A percentile compares a stretch with the other conserved stretches of the same genome.
Conservation (phyloP, 2,888 invertebrate genomes). For the Archips xylosteana region DNA sequence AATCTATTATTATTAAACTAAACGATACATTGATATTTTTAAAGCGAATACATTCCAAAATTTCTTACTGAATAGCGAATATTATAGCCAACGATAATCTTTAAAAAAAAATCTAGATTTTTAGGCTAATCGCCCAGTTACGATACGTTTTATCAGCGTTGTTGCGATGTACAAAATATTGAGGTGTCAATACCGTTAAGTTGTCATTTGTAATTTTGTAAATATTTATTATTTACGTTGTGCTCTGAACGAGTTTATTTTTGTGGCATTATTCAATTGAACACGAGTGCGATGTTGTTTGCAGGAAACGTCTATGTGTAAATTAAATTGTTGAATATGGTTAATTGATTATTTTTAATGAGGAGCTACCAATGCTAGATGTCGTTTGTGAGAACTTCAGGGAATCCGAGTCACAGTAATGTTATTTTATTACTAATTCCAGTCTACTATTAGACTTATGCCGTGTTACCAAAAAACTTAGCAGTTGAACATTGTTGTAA, state of each 20-base stretch:
- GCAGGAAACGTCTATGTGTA: conserved; percentile 15
- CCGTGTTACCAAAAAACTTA: too few relatives aligned
- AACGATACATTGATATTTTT: conserved; percentile 48
- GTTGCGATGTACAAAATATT: conserved; percentile 51
- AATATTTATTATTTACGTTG: conserved; percentile 42
- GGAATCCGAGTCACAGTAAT: not conserved
- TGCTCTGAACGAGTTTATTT: conserved; percentile 39
- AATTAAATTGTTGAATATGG: not conserved
- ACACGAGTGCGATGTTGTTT: conserved; percentile 24
- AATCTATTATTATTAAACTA: conserved; percentile 45
- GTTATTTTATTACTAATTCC: not conserved
- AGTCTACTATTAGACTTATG: not conserved
- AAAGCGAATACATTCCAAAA: conserved; percentile 68
- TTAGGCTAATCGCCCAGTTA: conserved; percentile 42
- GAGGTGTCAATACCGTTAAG: conserved; percentile 42
- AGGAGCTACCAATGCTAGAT: not conserved
- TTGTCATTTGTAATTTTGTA: conserved; percentile 42
- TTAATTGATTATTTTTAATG: not conserved
- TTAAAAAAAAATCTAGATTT: conserved; percentile 29
- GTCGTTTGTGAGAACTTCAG: not conserved
- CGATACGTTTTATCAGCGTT: conserved; percentile 42
- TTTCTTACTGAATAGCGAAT: conserved; percentile 54
- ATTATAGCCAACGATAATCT: conserved; percentile 32
- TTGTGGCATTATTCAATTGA: conserved; percentile 16
- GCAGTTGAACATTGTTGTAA: too few relatives aligned